A percentile compares a stretch with the other conserved stretches of the same genome.
These are phyloP conservation scores for Slavum lentiscoides DNA, from an alignment of 2,888 invertebrate species.

Conservation along the genomic window DNA sequence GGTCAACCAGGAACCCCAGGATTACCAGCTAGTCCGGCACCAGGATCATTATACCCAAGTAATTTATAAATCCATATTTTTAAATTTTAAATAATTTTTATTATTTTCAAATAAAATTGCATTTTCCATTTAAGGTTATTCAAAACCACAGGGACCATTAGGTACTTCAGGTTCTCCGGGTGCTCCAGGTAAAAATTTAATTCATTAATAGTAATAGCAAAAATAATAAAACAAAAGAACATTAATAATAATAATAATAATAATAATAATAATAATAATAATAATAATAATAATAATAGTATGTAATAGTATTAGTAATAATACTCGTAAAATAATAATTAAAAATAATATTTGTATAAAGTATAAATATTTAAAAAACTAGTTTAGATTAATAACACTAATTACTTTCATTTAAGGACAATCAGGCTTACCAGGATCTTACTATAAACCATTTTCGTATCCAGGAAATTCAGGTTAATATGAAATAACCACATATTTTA, in stretches of 20 bases:
- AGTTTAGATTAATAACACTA: not conserved
- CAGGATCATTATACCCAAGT: conserved; percentile 10
- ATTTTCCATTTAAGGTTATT: not conserved
- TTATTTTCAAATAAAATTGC: not conserved
- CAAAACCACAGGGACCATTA: not conserved
- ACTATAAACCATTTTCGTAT: not conserved
- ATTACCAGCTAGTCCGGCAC: not conserved
- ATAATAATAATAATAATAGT: no score
- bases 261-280: no score
- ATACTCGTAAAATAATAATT: not conserved
- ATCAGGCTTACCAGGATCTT: not conserved
- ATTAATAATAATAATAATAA: no score
- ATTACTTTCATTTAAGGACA: not conserved
- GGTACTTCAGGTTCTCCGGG: not conserved
- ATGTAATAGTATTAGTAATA: no score
- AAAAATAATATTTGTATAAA: not conserved
- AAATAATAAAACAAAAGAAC: no score
- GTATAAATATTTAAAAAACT: not conserved
- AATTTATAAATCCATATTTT: conserved; percentile 54
- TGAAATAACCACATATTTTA: no score
- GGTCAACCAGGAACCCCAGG: conserved; percentile 5
- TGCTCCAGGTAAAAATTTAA: not conserved
- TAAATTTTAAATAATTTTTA: not conserved
- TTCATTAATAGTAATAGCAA: no score
- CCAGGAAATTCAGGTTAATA: no score